phyloP scores from a whole-genome alignment of 1,140 invertebrate genomes.

The Protaetia brevitarsis region DNA sequence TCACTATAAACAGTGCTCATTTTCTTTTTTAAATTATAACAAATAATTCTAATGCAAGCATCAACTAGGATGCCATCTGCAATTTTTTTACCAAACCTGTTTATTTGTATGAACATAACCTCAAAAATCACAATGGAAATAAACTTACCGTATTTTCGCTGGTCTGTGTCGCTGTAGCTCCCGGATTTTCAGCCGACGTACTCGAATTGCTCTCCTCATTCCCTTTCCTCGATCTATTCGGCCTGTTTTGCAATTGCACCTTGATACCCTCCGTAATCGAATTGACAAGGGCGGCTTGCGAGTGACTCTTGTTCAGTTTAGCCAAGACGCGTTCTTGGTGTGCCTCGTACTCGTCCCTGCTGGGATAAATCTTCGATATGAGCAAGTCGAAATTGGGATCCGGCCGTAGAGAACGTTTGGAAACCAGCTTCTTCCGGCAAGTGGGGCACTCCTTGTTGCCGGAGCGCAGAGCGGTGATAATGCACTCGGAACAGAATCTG shows the following conservation, averaged over 20 bases:
- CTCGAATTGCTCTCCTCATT: slow-evolving; percentile 57
- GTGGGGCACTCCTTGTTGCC: slow-evolving; percentile 99
- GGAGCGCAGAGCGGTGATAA: slow-evolving; percentile 93
- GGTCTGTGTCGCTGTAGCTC: neutral
- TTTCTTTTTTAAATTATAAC: too few relatives aligned
- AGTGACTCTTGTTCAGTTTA: slow-evolving; percentile 93
- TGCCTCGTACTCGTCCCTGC: slow-evolving; percentile 95
- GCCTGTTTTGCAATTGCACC: slow-evolving; percentile 86
- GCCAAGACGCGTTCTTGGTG: slow-evolving; percentile 91
- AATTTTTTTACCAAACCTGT: too few relatives aligned
- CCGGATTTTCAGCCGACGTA: slow-evolving; percentile 29
- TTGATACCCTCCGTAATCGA: slow-evolving; percentile 96
- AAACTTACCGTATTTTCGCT: slow-evolving; percentile 31
- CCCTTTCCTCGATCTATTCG: slow-evolving; percentile 67
- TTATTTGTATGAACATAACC: too few relatives aligned
- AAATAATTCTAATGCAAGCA: too few relatives aligned
- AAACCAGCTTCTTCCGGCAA: slow-evolving; percentile 97
- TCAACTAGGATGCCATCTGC: too few relatives aligned
- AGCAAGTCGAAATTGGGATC: slow-evolving; percentile 98
- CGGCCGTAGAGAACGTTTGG: slow-evolving; percentile 91
- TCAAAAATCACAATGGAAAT: neutral
- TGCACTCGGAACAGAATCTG: slow-evolving; percentile 97
- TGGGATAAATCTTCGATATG: slow-evolving; percentile 98
- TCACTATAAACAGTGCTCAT: too few relatives aligned
- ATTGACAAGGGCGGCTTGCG: slow-evolving; percentile 86